Conservation (phyloP, 2,113 vertebrate genomes). For the Pantherophis guttatus region DNA sequence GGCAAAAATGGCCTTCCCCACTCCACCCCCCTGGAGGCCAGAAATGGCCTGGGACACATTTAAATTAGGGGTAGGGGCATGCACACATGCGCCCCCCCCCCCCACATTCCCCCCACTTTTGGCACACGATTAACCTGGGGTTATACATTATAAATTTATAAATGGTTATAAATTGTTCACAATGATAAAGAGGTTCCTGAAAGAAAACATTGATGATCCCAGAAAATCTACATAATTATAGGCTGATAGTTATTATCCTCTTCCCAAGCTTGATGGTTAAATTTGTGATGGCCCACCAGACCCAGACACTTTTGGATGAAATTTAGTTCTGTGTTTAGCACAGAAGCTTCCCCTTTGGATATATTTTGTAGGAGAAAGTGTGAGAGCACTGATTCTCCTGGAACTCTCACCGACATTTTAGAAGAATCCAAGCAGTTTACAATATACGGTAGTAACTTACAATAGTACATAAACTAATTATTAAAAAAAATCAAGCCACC, state of each 20-base stretch:
- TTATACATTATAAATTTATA: no score
- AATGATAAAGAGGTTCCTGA: neutral
- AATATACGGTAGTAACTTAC: neutral
- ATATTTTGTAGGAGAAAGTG: neutral
- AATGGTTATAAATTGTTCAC: neutral
- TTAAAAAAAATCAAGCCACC: neutral
- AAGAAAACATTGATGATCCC: neutral
- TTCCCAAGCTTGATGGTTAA: neutral
- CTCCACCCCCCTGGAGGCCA: no score
- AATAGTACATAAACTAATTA: neutral
- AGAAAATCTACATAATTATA: neutral
- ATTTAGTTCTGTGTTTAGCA: neutral
- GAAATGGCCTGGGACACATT: no score
- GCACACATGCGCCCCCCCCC: no score
- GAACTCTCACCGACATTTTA: neutral
- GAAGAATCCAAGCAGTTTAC: neutral
- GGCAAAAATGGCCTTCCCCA: no score
- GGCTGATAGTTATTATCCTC: neutral
- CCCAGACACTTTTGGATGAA: neutral
- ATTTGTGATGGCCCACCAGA: neutral
- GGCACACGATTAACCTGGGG: no score
- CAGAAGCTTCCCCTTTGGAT: neutral
- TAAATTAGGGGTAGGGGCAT: no score
- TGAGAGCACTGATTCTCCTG: neutral
- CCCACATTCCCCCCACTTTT: no score